Evolutionary conservation across 2,113 vertebrate genomes (phyloP), one percentile per base, ranked within the genome.

Genomic region (Stegastes partitus): DNA sequence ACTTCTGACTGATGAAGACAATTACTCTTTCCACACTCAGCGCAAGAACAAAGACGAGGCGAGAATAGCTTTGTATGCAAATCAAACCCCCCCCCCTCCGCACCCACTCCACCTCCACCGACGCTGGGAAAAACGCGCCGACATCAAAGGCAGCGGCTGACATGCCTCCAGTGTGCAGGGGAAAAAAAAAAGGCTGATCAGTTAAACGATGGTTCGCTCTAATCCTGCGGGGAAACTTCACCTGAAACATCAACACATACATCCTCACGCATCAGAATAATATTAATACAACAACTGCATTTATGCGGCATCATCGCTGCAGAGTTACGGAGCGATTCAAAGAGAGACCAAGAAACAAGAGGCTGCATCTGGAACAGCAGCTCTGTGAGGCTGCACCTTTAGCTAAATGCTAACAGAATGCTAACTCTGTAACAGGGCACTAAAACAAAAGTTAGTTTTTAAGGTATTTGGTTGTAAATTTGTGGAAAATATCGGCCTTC

Each of bases 11-110:
- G 68, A 90, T 68, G 74, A 76, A 81, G 69, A 87, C 77, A 71
- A 86, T 83, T 66, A 72, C 62, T 73, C 49, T 57, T 18, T 81
- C 47, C 77, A 68, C 64, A 16, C 81, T 64, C 37, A 6, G 70
- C 18, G 42, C 42, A 61, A 74, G 83, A 90, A 86, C 81, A 86
- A 86, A 84, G 83, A 71, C 72, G 28, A 75, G 73, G 53, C 42
- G n/a, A 79, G 83, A 79, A 84, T 76, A 84, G 78, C 86, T 86
- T 77, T 74, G 83, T 87, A 88, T 90, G 88, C 83, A 90, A 90
- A 90, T 86, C 64, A 37, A 4, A 21, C 57, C 50, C 56, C 5
- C 7, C 21, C 26, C 19, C 14, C 47, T 14, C 26, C 51, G 12
- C 12, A 16, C 15, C 56, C 31, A 16, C 65, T 23, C 58, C 53